Evolutionary conservation across 2,888 invertebrate species (phyloP), one percentile per base, ranked within the genome.

Genomic region (Caprella mutica): DNA sequence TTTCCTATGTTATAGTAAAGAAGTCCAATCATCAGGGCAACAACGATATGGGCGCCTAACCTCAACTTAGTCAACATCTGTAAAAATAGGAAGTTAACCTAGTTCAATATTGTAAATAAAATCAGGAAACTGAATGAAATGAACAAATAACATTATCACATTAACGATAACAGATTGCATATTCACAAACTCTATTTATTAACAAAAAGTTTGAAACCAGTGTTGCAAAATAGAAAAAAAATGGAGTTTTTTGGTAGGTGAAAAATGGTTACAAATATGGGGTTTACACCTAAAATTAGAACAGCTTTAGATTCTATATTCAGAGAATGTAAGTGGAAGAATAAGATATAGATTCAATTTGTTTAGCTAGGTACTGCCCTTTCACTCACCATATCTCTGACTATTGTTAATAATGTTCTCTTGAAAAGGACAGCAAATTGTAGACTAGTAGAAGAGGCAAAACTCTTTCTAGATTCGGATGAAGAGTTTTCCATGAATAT

Each of bases 1-100:
- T 81, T 82, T 5, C 93, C 93, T 21, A 88, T 90, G 52, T 84
- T 84, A 68, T 77, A 78, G 73, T 92, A 94, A 17, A 92, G 74
- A 70, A 90, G 85, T 4, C 92, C 93, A 71, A 93, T 93, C 65
- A 92, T 75, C 1, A 89, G 74, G 1, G 87, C 91, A 52, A 92
- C 88, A 5, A 82, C 72, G 44, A 91, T 75, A 71, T 93, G 92
- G 1, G 89, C 86, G 5, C 85, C 71, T n/a, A 93, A 73, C 38
- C 92, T 80, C 65, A 88, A 82, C 69, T 86, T 74, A 65, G 89
- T 80, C 52, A 87, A 75, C 52, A 84, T 81, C 86, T 92, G 82
- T 21, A 75, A 76, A 62, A 54, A 53, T 55, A 38, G 46, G 35
- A 35, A 14, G 35, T 12, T 12, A 35, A 35, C 12, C 12, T 35